Evolutionary conservation across 2,113 vertebrate species (phyloP).

Genomic region (Sus scrofa): DNA sequence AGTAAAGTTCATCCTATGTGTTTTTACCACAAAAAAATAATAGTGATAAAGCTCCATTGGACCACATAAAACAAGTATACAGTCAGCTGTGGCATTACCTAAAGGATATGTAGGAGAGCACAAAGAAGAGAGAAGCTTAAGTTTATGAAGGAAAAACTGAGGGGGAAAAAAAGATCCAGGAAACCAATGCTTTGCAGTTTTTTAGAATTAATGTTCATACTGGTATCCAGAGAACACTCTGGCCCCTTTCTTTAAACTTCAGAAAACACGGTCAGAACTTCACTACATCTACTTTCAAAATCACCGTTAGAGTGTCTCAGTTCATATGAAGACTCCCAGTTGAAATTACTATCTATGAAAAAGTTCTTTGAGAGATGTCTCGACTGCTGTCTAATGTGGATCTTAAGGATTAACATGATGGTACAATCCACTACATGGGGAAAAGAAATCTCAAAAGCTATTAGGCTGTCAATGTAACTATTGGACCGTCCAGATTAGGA

Average conservation of each 20-base stretch:
- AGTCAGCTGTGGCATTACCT: not conserved
- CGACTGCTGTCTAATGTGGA: not conserved
- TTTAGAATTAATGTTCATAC: not conserved
- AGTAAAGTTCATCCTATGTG: not conserved
- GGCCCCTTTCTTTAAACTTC: not conserved
- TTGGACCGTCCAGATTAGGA: not conserved
- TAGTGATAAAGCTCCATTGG: not conserved
- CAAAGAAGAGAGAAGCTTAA: not conserved
- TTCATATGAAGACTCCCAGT: not conserved
- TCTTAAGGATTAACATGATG: not conserved
- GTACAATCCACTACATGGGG: not conserved
- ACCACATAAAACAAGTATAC: not conserved
- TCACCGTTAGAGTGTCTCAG: not conserved
- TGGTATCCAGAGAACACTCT: not conserved
- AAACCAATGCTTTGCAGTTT: not conserved
- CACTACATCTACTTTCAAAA: not conserved
- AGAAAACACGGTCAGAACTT: not conserved
- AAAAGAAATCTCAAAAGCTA: not conserved
- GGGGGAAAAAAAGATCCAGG: not conserved
- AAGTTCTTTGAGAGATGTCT: not conserved
- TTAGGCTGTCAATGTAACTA: not conserved
- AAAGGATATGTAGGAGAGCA: not conserved
- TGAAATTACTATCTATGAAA: conserved; percentile 13
- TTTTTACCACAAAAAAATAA: not conserved
- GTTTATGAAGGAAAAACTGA: not conserved